Evolutionary conservation across 2,888 invertebrate genomes (phyloP).

Genomic region (Chirona hameri): DNA sequence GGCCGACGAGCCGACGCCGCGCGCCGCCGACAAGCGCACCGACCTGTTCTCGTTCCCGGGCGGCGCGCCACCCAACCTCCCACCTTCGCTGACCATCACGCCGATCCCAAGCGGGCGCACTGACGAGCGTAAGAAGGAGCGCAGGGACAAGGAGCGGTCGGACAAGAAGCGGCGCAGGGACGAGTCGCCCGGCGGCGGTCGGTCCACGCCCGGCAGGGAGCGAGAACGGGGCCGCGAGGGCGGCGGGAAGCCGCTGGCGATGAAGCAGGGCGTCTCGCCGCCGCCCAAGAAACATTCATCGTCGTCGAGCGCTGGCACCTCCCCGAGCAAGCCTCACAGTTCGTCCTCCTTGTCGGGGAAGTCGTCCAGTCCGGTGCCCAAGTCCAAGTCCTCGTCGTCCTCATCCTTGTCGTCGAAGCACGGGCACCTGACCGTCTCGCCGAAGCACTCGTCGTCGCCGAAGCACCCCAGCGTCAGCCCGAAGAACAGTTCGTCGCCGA

Average conservation of each 20-base stretch:
- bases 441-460: constrained; percentile 47
- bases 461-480: constrained; percentile 68
- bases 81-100: constrained; percentile 81
- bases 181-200: constrained; percentile 37
- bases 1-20: constrained; percentile 61
- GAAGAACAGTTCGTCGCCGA: constrained; percentile 55
- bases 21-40: too few relatives aligned
- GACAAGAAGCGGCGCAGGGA: constrained; percentile 40
- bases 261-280: constrained; percentile 37
- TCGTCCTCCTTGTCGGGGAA: constrained; percentile 24
- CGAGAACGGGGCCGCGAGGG: constrained; percentile 30
- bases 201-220: background rate
- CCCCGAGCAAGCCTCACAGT: constrained; percentile 32
- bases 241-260: constrained; percentile 35
- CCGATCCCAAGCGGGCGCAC: constrained; percentile 56
- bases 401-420: constrained; percentile 32
- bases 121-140: constrained; percentile 38
- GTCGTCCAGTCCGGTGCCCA: constrained; percentile 34
- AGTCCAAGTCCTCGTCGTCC: constrained; percentile 33
- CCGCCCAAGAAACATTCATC: constrained; percentile 37
- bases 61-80: constrained; percentile 56
- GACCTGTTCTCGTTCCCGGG: constrained; percentile 71
- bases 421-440: constrained; percentile 31
- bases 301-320: constrained; percentile 33
- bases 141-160: constrained; percentile 39